Conservation (phyloP, 2,888 invertebrate species). For the Patella depressa region DNA sequence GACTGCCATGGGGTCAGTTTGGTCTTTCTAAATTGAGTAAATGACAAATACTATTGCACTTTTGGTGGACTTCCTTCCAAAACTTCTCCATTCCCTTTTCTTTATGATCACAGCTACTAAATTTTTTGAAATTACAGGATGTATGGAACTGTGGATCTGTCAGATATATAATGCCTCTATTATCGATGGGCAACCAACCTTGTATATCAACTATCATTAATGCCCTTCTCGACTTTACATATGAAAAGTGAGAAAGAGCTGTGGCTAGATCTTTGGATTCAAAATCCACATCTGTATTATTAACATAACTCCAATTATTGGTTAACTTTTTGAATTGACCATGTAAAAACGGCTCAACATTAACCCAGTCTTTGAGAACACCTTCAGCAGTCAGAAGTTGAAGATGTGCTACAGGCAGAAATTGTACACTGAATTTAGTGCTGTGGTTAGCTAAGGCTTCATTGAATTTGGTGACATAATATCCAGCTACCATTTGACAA, state of each 20-base stretch:
- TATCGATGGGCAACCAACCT: slow-evolving; percentile 35
- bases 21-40: slow-evolving; percentile 21
- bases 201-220: slow-evolving; percentile 40
- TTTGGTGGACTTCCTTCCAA: slow-evolving; percentile 31
- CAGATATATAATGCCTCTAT: slow-evolving; percentile 32
- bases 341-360: slow-evolving; percentile 37
- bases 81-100: slow-evolving; percentile 33
- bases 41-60: slow-evolving; percentile 33
- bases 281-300: background rate
- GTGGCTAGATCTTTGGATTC: slow-evolving; percentile 26
- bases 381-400: slow-evolving; percentile 27
- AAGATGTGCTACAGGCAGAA: slow-evolving; percentile 31
- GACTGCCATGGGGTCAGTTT: too few relatives aligned
- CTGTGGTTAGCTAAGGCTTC: slow-evolving; percentile 29
- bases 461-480: slow-evolving; percentile 40
- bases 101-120: slow-evolving; percentile 29
- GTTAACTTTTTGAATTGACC: slow-evolving; percentile 37
- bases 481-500: slow-evolving; percentile 39
- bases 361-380: slow-evolving; percentile 33
- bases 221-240: slow-evolving; percentile 20
- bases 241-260: slow-evolving; percentile 38
- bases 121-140: background rate
- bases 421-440: slow-evolving; percentile 25
- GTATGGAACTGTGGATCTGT: slow-evolving; percentile 40
- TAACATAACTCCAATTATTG: slow-evolving; percentile 28